A percentile compares a stretch with the other conserved stretches of the same genome.
phyloP scores from a whole-genome alignment of 1,140 invertebrate species.

The Papilio machaon region DNA sequence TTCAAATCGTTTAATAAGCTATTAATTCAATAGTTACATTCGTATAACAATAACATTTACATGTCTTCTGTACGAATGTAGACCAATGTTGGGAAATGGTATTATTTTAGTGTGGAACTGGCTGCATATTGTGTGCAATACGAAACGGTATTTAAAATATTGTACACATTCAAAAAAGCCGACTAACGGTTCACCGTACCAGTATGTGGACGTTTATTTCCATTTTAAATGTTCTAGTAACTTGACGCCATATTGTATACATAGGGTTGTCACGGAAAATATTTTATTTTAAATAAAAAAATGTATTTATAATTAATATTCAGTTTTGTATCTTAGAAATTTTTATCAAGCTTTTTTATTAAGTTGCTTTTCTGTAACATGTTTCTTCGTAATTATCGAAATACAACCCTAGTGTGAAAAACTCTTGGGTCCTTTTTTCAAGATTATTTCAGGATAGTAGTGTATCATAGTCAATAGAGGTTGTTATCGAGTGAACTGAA shows the following conservation, averaged over 20 bases:
- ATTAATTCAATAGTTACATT: not conserved
- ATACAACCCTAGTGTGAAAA: no score
- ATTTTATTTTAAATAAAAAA: not conserved
- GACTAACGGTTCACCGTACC: slow-evolving; percentile 28
- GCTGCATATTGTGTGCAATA: slow-evolving; percentile 23
- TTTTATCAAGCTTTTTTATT: no score
- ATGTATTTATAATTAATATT: not conserved
- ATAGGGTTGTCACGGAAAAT: not conserved
- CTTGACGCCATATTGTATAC: slow-evolving; percentile 33
- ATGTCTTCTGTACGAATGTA: not conserved
- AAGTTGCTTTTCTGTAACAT: no score
- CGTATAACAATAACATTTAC: not conserved
- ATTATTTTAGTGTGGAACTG: not conserved
- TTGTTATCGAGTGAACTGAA: no score
- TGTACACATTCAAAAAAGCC: slow-evolving; percentile 33
- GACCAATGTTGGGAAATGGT: not conserved
- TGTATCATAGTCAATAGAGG: no score
- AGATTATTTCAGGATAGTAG: no score
- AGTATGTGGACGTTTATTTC: slow-evolving; percentile 37
- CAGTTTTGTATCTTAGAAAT: not conserved
- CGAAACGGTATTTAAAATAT: slow-evolving; percentile 34
- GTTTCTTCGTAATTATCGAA: no score
- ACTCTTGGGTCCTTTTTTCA: no score
- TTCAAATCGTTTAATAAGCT: not conserved
- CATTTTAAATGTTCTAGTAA: slow-evolving; percentile 36